phyloP scores from a whole-genome alignment of 1,140 invertebrate genomes.

The Pachyrhynchus sulphureomaculatus region DNA sequence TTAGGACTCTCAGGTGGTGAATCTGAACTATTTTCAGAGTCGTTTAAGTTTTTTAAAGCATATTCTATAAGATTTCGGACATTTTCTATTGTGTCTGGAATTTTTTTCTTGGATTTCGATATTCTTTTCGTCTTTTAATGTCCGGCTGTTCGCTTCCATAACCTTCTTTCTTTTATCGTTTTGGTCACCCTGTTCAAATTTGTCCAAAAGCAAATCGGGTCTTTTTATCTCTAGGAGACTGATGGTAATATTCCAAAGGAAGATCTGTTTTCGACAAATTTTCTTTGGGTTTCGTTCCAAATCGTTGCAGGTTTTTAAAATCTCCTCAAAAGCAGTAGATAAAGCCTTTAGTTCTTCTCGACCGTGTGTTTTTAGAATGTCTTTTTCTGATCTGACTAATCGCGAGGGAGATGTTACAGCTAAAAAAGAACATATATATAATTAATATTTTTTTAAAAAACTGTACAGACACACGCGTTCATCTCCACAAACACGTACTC shows the following conservation, averaged over 20 bases:
- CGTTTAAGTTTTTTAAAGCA: background rate
- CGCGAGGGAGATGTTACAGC: background rate
- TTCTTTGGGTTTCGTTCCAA: constrained; percentile 13
- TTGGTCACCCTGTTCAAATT: background rate
- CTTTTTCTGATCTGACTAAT: constrained; percentile 12
- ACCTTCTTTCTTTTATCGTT: background rate
- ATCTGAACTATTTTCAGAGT: background rate
- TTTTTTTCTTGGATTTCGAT: background rate
- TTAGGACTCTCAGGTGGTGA: background rate
- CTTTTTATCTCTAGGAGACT: background rate
- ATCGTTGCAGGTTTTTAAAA: constrained; percentile 15
- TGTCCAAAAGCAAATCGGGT: background rate
- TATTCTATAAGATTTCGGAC: constrained; percentile 6
- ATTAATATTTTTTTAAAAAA: no score
- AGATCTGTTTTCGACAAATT: constrained; percentile 4
- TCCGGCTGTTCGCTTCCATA: background rate
- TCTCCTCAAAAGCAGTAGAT: constrained; percentile 12
- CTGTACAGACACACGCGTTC: no score
- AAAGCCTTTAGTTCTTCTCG: background rate
- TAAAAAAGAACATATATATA: background rate
- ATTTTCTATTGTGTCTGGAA: no score
- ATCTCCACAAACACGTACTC: no score
- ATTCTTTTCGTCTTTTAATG: background rate
- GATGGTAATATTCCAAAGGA: background rate
- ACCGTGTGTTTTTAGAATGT: background rate